These are phyloP conservation scores for Psittacus erithacus DNA, from an alignment of 2,113 vertebrate genomes.

Conservation along the genomic window DNA sequence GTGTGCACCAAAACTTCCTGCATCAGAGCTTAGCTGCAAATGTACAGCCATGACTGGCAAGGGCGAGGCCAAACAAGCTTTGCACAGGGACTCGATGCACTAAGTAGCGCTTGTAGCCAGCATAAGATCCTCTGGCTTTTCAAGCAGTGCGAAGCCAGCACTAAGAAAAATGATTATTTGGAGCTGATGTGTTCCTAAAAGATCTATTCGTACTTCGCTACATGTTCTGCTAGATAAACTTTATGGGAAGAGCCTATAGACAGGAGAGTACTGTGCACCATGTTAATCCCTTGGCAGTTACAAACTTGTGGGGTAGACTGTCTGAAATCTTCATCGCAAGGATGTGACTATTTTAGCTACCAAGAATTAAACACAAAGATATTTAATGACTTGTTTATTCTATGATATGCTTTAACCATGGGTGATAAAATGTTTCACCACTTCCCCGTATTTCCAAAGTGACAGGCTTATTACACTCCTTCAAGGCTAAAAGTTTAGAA, in stretches of 20 bases:
- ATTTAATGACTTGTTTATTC: background rate
- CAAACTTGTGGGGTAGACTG: background rate
- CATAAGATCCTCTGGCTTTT: background rate
- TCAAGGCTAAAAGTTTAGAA: background rate
- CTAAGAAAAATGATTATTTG: background rate
- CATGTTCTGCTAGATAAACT: background rate
- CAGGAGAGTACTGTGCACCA: background rate
- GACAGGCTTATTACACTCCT: background rate
- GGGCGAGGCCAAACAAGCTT: background rate
- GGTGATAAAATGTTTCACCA: background rate
- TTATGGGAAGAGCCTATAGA: background rate
- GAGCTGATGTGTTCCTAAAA: background rate
- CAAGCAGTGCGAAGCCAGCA: background rate
- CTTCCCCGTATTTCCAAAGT: background rate
- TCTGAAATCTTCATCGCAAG: background rate
- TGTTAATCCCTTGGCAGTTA: background rate
- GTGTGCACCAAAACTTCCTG: background rate
- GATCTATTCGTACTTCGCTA: background rate
- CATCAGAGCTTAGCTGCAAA: background rate
- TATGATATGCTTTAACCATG: background rate
- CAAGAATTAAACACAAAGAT: background rate
- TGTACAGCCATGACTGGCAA: background rate
- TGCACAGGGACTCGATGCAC: background rate
- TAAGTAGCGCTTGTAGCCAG: background rate
- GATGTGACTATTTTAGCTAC: background rate